Evolutionary conservation across 2,113 vertebrate genomes (phyloP).

Genomic region (Proterorhinus semilunaris): DNA sequence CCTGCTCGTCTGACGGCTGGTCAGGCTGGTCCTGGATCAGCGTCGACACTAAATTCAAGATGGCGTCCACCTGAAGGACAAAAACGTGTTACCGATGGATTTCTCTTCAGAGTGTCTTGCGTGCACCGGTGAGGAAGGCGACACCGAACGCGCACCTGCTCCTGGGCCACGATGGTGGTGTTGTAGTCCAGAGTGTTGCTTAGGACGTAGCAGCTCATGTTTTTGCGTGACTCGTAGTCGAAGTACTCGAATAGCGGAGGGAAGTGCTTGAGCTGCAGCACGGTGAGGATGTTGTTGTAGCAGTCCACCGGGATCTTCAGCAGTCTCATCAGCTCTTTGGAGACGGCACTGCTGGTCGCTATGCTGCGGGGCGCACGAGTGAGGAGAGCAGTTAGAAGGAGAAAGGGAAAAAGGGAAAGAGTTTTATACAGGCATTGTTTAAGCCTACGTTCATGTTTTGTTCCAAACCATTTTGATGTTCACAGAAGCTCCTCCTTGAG

Average conservation of each 20-base stretch:
- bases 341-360: slow-evolving; percentile 97
- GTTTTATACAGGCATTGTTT: neutral
- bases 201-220: slow-evolving; percentile 97
- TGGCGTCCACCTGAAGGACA: slow-evolving; percentile 86
- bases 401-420: neutral
- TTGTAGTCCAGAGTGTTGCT: slow-evolving; percentile 95
- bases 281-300: slow-evolving; percentile 95
- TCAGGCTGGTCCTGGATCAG: slow-evolving; percentile 98
- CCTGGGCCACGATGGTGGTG: slow-evolving; percentile 92
- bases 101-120: too few relatives aligned
- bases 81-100: neutral
- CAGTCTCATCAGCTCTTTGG: slow-evolving; percentile 95
- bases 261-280: slow-evolving; percentile 95
- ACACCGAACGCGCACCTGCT: slow-evolving; percentile 81
- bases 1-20: slow-evolving; percentile 93
- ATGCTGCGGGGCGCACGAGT: slow-evolving; percentile 73
- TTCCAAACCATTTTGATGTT: too few relatives aligned
- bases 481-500: too few relatives aligned
- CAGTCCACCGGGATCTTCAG: slow-evolving; percentile 97
- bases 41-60: slow-evolving; percentile 92
- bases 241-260: slow-evolving; percentile 98
- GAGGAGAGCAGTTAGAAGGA: neutral
- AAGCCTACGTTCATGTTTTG: neutral
- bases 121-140: neutral
- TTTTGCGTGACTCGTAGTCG: slow-evolving; percentile 96